Conservation (phyloP, 2,797 vertebrate genomes). For the Acanthiza pusilla region DNA sequence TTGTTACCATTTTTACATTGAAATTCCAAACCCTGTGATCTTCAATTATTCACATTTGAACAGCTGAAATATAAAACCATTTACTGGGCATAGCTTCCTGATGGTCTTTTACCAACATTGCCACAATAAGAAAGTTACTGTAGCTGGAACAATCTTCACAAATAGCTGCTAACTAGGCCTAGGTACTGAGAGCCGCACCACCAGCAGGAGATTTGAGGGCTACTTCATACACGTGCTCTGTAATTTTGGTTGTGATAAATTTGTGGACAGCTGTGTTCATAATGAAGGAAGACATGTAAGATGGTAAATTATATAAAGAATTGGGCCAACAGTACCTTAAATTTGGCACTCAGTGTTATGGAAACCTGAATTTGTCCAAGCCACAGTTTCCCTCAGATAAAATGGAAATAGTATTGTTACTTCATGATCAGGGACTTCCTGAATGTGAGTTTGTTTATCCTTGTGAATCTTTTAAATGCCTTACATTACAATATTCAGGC, state of each 20-base stretch:
- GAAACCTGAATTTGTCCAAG: neutral
- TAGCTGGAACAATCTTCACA: neutral
- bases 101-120: neutral
- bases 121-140: neutral
- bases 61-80: neutral
- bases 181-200: neutral
- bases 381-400: neutral
- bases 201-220: neutral
- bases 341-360: neutral
- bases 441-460: neutral
- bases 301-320: neutral
- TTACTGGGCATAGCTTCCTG: neutral
- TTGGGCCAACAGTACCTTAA: neutral
- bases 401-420: neutral
- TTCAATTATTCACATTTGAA: neutral
- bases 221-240: neutral
- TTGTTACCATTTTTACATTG: neutral
- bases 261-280: rapidly evolving
- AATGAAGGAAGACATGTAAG: neutral
- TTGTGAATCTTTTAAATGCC: neutral
- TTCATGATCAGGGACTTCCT: neutral
- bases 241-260: neutral
- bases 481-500: neutral
- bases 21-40: neutral
- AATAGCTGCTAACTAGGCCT: neutral